Percentiles rank a stretch among this genome's conserved stretches.
Conservation (phyloP, 2,888 invertebrate species). For the Sinodicranocentrus sp. region DNA sequence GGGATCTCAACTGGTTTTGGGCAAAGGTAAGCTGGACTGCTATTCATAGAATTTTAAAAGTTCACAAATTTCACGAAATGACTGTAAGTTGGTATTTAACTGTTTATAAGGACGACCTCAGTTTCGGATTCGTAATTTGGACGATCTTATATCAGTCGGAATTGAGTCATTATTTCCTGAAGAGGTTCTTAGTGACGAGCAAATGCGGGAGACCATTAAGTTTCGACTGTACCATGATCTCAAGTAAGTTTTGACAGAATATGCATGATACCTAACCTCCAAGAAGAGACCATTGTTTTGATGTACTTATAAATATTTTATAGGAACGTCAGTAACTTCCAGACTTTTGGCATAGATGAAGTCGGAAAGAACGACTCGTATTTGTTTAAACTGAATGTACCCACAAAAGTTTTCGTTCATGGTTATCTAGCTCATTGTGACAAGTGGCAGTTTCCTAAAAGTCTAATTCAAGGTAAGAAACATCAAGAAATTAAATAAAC, state of each 20-base stretch:
- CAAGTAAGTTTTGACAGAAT: constrained; percentile 54
- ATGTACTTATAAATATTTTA: too few species aligned
- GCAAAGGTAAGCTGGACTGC: constrained; percentile 30
- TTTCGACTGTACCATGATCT: constrained; percentile 65
- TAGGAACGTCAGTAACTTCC: constrained; percentile 67
- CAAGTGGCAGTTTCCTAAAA: constrained; percentile 69
- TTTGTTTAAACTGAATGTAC: constrained; percentile 51
- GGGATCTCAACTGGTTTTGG: constrained; percentile 41
- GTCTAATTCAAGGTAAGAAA: constrained; percentile 62
- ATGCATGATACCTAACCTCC: too few species aligned
- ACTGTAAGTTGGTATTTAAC: constrained; percentile 2
- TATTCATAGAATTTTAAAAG: background rate
- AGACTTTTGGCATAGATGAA: constrained; percentile 49
- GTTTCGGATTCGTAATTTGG: constrained; percentile 64
- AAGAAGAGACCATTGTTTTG: too few species aligned
- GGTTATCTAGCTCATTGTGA: constrained; percentile 71
- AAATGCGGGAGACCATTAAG: constrained; percentile 59
- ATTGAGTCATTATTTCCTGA: constrained; percentile 70
- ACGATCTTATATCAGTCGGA: constrained; percentile 68
- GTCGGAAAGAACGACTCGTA: constrained; percentile 59
- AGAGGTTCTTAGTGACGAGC: constrained; percentile 63
- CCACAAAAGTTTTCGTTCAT: constrained; percentile 70
- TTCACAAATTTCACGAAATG: background rate
- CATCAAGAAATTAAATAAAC: too few species aligned
- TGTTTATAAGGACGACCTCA: constrained; percentile 46